Base-by-base conservation (phyloP, 2,888 invertebrate genomes). In the Hirudinaria manillensis region DNA sequence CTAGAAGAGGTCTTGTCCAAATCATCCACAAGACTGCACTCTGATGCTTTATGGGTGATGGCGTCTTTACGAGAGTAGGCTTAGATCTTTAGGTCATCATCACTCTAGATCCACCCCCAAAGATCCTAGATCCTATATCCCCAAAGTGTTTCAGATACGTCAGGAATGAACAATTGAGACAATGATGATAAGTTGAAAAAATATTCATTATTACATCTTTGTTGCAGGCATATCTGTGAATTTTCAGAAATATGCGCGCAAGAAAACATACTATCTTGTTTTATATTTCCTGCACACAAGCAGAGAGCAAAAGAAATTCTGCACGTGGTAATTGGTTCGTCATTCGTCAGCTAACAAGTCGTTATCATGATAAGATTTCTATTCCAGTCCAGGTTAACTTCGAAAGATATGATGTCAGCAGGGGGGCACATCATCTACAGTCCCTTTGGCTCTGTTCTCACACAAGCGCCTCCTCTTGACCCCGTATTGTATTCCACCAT, bases 341-440 rank as follows among this genome's bases (percentile, higher is more conserved):
- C 16, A 16, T 16, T 45, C 45, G 16, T 10, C 45, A 45, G 16
- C 3, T 45, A 45, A 45, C 16, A 45, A 45, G 1, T 45, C 24
- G 4, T 61, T 61, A 16, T 16, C 45, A 61, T 61, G 10, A 61
- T 1, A 61, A 61, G n/a, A 7, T 61, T 61, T 61, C 13, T 56
- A 7, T 73, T 16, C 3, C 34, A n/a, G 66, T 36, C 29, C 53
- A 34, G 36, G 24, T 53, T 66, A 32, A 51, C 45, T 6, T 51
- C 55, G 27, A 56, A 74, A 66, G 71, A 53, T n/a, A 32, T 65
- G 72, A 78, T 82, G 21, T 80, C 84, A 13, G 84, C 84, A 19
- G 85, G 85, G 21, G 85, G 85, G 76, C 85, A 85, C 78, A 84
- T 84, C 78, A 83, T 83, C 45, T 85, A 85, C 72, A 84, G 83